Conservation (phyloP, 2,888 invertebrate species). For the Muscina levida region DNA sequence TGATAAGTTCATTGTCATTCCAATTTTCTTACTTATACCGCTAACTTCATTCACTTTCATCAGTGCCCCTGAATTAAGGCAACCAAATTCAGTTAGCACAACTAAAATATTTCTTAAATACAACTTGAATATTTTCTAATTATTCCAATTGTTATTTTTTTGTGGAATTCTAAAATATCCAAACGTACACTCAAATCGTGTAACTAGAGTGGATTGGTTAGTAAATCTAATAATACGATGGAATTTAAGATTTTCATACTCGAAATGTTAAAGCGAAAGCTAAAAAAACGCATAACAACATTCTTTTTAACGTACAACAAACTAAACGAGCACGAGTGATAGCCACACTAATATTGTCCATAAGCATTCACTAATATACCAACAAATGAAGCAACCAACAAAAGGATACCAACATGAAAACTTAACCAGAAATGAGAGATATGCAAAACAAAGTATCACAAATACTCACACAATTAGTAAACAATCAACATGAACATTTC, state of each 20-base stretch:
- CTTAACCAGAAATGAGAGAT: conserved; percentile 20
- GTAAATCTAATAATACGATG: conserved; percentile 20
- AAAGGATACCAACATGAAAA: conserved; percentile 13
- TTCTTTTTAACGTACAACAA: too few relatives aligned
- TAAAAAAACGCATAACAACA: not conserved
- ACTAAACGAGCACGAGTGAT: too few relatives aligned
- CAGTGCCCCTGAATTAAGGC: too few relatives aligned
- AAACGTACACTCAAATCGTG: not conserved
- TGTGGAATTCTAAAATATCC: conserved; percentile 4
- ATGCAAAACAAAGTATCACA: conserved; percentile 30
- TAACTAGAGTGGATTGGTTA: conserved; percentile 18
- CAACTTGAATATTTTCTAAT: too few relatives aligned
- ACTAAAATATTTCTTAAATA: too few relatives aligned
- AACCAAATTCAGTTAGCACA: too few relatives aligned
- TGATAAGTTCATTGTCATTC: too few relatives aligned
- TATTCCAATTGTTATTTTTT: not conserved
- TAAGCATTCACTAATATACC: too few relatives aligned
- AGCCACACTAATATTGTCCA: too few relatives aligned
- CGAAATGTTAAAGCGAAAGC: conserved; percentile 18
- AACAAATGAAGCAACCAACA: not conserved
- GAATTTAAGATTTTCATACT: conserved; percentile 32
- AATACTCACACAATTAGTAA: conserved; percentile 20
- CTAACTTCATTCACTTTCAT: too few relatives aligned
- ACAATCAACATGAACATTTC: not conserved
- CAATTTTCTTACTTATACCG: too few relatives aligned